phyloP scores from a whole-genome alignment of 2,113 vertebrate genomes.

The Malurus cyaneus region DNA sequence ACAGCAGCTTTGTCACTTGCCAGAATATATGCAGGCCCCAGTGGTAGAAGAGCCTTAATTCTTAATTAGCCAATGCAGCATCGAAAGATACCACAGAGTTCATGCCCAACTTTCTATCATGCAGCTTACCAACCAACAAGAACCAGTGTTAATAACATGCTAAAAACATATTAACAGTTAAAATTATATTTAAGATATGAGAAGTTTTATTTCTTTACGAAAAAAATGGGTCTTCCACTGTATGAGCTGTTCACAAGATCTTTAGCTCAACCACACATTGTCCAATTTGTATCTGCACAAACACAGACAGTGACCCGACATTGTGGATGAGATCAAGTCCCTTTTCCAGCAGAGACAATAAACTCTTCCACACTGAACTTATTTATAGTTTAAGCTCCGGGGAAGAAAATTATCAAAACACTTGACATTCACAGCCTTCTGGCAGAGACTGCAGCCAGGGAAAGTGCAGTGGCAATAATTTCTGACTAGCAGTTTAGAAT shows the following conservation, averaged over 20 bases:
- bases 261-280: not conserved
- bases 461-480: not conserved
- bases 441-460: not conserved
- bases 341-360: not conserved
- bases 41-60: not conserved
- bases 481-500: not conserved
- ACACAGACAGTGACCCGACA: accelerated
- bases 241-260: not conserved
- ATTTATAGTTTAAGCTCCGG: not conserved
- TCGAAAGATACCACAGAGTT: not conserved
- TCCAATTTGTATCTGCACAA: not conserved
- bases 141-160: not conserved
- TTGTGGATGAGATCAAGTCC: not conserved
- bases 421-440: not conserved
- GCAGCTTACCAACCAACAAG: not conserved
- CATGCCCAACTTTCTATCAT: not conserved
- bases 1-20: not conserved
- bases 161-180: not conserved
- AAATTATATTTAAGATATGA: not conserved
- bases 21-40: not conserved
- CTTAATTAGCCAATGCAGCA: not conserved
- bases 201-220: not conserved
- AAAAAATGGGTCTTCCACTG: not conserved
- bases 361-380: not conserved
- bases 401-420: not conserved